Conservation (phyloP, 2,113 vertebrate genomes). For the Oncorhynchus keta region DNA sequence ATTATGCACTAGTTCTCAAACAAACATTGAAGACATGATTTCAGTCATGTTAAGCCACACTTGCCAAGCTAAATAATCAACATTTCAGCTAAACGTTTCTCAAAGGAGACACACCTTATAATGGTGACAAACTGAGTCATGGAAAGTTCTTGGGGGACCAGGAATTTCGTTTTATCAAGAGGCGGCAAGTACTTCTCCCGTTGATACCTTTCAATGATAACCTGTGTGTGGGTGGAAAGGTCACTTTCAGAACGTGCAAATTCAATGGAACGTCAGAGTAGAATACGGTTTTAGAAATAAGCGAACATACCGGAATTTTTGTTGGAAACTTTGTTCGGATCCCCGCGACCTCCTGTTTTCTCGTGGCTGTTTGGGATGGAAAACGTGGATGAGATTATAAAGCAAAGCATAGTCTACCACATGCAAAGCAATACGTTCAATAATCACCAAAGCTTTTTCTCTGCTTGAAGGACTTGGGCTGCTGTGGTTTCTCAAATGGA, state of each 20-base stretch:
- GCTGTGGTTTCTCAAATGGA: conserved; percentile 54
- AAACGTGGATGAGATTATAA: not conserved
- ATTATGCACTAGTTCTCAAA: not conserved
- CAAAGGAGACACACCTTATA: conserved; percentile 73
- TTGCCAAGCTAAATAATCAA: not conserved
- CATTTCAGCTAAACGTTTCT: not conserved
- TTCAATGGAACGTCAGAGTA: not conserved
- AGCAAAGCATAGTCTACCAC: not conserved
- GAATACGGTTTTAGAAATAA: not conserved
- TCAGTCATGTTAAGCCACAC: not conserved
- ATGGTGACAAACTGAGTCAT: conserved; percentile 87
- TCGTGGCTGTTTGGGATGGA: conserved; percentile 68
- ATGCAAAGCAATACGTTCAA: not conserved
- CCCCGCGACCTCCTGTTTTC: conserved; percentile 83
- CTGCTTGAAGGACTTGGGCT: conserved; percentile 79
- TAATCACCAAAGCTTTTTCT: conserved; percentile 81
- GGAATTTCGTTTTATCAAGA: conserved; percentile 90
- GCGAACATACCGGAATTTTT: conserved; percentile 81
- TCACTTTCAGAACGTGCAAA: not conserved
- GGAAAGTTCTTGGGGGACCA: conserved; percentile 86
- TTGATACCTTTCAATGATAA: conserved; percentile 86
- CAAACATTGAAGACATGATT: too few relatives aligned
- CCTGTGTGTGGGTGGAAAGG: conserved; percentile 57
- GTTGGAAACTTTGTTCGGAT: conserved; percentile 88
- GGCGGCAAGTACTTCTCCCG: conserved; percentile 81